A percentile compares a stretch with the other conserved stretches of the same genome.
phyloP scores from a whole-genome alignment of 1,140 invertebrate species.

The Oryzaephilus surinamensis region DNA sequence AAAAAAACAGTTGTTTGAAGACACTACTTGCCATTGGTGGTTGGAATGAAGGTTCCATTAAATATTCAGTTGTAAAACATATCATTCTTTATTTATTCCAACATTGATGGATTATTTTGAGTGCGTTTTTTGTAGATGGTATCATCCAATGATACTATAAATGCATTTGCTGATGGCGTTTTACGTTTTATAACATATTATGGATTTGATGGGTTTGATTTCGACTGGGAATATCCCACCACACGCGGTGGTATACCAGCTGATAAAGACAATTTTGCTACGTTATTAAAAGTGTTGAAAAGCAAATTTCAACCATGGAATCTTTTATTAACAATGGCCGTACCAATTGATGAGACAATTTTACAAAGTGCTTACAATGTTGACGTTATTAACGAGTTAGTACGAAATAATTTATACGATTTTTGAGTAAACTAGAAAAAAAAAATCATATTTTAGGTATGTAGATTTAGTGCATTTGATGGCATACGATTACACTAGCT shows the following conservation, averaged over 20 bases:
- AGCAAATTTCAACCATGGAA: conserved; percentile 15
- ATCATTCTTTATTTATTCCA: too few species aligned
- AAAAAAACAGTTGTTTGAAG: conserved; percentile 50
- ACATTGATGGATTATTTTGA: too few species aligned
- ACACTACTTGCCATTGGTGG: conserved; percentile 63
- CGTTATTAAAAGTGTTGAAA: conserved; percentile 22
- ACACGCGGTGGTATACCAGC: too few species aligned
- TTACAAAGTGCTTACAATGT: conserved; percentile 81
- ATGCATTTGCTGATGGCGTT: conserved; percentile 29
- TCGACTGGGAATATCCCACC: conserved; percentile 79
- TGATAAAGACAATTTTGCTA: conserved; percentile 19
- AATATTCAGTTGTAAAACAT: conserved; percentile 46
- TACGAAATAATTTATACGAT: conserved; percentile 1
- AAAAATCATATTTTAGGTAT: conserved; percentile 34
- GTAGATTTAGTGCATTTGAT: conserved; percentile 55
- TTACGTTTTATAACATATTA: conserved; percentile 56
- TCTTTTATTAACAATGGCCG: conserved; percentile 18
- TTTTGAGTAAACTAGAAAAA: conserved; percentile 4
- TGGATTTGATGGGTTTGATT: conserved; percentile 68
- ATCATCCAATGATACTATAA: conserved; percentile 11
- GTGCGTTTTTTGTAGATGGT: too few species aligned
- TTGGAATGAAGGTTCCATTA: conserved; percentile 55
- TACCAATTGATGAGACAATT: conserved; percentile 24
- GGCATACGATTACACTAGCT: conserved; percentile 48
- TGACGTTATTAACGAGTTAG: conserved; percentile 54